These are phyloP conservation scores for Euleptes europaea DNA, from an alignment of 2,113 vertebrate genomes.

Conservation along the genomic window DNA sequence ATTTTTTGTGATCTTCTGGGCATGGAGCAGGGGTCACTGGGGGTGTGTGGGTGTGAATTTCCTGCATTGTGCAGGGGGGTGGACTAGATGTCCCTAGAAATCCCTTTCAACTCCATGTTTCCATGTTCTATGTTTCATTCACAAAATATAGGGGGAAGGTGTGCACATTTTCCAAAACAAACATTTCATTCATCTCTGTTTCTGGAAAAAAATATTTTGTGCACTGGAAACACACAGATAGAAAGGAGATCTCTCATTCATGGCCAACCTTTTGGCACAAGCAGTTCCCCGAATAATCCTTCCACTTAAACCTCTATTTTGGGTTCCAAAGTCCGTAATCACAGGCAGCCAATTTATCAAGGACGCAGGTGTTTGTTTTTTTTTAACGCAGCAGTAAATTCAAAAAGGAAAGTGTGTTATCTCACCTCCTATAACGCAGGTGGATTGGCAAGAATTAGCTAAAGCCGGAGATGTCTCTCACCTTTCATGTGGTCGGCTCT, in stretches of 20 bases:
- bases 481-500: slow-evolving; percentile 5
- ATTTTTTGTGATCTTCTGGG: too few relatives aligned
- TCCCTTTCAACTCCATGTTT: too few relatives aligned
- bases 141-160: too few relatives aligned
- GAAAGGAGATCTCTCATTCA: neutral
- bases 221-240: neutral
- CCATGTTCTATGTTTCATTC: too few relatives aligned
- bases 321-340: neutral
- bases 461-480: neutral
- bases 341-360: rapidly evolving
- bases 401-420: neutral
- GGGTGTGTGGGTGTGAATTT: too few relatives aligned
- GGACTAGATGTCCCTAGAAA: too few relatives aligned
- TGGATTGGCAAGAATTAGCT: neutral
- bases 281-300: neutral
- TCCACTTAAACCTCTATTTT: neutral
- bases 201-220: neutral
- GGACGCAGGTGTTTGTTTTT: neutral
- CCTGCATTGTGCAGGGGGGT: too few relatives aligned
- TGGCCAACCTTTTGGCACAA: neutral
- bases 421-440: neutral
- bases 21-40: too few relatives aligned
- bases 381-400: neutral
- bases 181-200: neutral
- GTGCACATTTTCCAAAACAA: too few relatives aligned